Evolutionary conservation across 2,888 invertebrate species (phyloP).

Genomic region (Hyposoter dolosus): DNA sequence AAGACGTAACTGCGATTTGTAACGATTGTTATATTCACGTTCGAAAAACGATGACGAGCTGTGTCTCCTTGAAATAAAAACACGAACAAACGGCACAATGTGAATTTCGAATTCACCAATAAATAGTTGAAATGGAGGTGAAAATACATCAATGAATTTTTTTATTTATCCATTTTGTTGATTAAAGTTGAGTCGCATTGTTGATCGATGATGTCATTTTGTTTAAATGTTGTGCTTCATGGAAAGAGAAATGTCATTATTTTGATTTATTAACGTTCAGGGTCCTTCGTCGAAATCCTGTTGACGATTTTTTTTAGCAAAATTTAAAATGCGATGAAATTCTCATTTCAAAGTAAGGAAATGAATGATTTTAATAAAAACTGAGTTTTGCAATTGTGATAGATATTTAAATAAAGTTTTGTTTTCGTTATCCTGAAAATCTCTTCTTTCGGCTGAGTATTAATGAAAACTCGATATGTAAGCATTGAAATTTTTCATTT

Average conservation of each 20-base stretch:
- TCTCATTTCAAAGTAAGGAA: too few relatives aligned
- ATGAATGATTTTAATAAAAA: neutral
- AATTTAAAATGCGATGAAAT: too few relatives aligned
- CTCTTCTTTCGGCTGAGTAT: neutral
- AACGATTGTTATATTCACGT: slow-evolving; percentile 38
- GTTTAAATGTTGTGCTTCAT: too few relatives aligned
- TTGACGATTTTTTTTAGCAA: too few relatives aligned
- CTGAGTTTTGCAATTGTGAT: neutral
- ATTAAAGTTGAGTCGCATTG: neutral
- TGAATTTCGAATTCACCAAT: neutral
- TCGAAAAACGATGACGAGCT: slow-evolving; percentile 13
- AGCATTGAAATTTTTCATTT: neutral
- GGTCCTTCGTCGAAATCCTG: too few relatives aligned
- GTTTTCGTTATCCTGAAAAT: neutral
- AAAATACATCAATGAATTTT: neutral
- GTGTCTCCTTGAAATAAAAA: slow-evolving; percentile 5
- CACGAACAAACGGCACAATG: neutral
- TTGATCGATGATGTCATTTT: too few relatives aligned
- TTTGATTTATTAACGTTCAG: too few relatives aligned
- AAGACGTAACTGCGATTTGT: slow-evolving; percentile 24
- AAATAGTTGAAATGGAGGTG: neutral
- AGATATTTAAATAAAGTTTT: neutral
- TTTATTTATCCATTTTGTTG: neutral
- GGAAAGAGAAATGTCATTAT: too few relatives aligned
- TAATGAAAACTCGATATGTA: neutral